A percentile compares a stretch with the other conserved stretches of the same genome.
phyloP scores from a whole-genome alignment of 2,888 invertebrate genomes.

The Acronicta aceris region DNA sequence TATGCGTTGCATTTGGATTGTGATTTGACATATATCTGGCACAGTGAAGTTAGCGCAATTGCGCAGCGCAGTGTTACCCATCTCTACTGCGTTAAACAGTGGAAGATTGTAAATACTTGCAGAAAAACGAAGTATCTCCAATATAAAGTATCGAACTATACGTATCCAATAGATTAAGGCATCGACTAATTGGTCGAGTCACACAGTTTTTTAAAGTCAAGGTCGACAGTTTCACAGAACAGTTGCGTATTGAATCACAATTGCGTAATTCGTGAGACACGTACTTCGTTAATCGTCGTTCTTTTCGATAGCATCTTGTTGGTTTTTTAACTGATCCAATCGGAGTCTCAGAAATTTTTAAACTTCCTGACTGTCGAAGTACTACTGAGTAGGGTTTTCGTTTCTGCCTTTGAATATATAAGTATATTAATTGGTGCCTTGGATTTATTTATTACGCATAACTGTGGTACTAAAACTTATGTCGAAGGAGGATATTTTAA shows the following conservation, averaged over 20 bases:
- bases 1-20: too few relatives aligned
- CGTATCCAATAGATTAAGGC: neutral
- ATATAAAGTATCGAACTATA: too few relatives aligned
- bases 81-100: too few relatives aligned
- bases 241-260: slow-evolving; percentile 51
- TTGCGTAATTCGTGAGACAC: slow-evolving; percentile 50
- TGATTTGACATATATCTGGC: too few relatives aligned
- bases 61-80: too few relatives aligned
- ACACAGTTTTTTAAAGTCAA: slow-evolving; percentile 46
- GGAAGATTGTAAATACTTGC: too few relatives aligned
- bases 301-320: slow-evolving; percentile 17
- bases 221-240: slow-evolving; percentile 45
- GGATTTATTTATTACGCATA: neutral
- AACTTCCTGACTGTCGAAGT: slow-evolving; percentile 14
- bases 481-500: neutral
- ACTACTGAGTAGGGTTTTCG: neutral
- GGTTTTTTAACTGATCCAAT: slow-evolving; percentile 15
- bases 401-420: neutral
- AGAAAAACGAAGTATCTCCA: too few relatives aligned
- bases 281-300: slow-evolving; percentile 25
- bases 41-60: too few relatives aligned
- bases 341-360: slow-evolving; percentile 8
- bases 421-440: neutral
- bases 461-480: neutral
- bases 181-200: slow-evolving; percentile 24